These are phyloP conservation scores for Argynnis bischoffii DNA, from an alignment of 2,888 invertebrate species.

Conservation along the genomic window DNA sequence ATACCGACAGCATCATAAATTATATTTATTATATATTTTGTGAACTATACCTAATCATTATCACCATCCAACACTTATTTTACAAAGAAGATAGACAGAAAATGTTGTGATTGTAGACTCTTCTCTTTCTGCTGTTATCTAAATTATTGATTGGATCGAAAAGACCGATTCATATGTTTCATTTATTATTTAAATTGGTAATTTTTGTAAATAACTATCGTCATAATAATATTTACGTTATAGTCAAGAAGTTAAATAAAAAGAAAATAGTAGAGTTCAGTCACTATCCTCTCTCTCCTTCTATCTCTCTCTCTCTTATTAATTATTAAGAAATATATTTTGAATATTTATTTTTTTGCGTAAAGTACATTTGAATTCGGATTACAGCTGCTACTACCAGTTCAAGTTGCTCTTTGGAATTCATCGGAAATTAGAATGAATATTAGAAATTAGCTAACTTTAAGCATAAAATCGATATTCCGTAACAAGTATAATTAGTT, in stretches of 20 bases:
- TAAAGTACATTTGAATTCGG: slow-evolving; percentile 17
- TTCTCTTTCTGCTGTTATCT: too few species aligned
- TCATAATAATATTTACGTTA: too few species aligned
- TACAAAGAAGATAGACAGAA: not conserved
- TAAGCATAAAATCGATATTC: not conserved
- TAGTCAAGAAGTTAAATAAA: too few species aligned
- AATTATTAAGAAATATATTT: not conserved
- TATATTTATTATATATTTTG: not conserved
- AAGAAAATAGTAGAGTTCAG: too few species aligned
- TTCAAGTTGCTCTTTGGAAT: slow-evolving; percentile 4
- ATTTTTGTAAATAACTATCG: too few species aligned
- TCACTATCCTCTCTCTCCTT: not conserved
- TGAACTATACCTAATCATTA: not conserved
- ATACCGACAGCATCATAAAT: slow-evolving; percentile 11
- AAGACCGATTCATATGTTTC: too few species aligned
- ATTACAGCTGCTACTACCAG: slow-evolving; percentile 15
- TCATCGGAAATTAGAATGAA: slow-evolving; percentile 14
- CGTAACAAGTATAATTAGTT: too few species aligned
- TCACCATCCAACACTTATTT: not conserved
- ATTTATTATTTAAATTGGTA: too few species aligned
- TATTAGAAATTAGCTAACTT: slow-evolving; percentile 1
- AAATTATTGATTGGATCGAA: too few species aligned
- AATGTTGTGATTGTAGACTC: too few species aligned
- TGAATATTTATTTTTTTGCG: slow-evolving; percentile 9
- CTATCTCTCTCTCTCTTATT: not conserved